A percentile compares a stretch with the other conserved stretches of the same genome.
phyloP scores from a whole-genome alignment of 2,113 vertebrate genomes.

The Corvus hawaiiensis region DNA sequence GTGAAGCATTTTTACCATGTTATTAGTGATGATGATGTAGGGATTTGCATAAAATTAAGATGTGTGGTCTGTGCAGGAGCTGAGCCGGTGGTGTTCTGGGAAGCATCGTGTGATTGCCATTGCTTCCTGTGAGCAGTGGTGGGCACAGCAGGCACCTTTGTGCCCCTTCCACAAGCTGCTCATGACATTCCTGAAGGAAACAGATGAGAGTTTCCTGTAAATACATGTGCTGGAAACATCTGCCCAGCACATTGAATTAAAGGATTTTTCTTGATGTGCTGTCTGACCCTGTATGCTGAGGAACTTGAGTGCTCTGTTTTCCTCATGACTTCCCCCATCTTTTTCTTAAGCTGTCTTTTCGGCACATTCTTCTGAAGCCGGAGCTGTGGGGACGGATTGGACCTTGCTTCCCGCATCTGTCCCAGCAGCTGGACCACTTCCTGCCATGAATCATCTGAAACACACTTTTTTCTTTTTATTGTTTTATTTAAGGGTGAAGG shows the following conservation, averaged over 20 bases:
- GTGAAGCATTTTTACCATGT: not conserved
- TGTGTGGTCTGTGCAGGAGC: not conserved
- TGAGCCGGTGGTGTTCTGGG: not conserved
- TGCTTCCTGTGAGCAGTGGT: not conserved
- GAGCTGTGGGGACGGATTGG: not conserved
- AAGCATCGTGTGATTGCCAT: accelerated
- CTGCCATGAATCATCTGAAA: constrained; percentile 32
- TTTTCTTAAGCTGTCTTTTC: not conserved
- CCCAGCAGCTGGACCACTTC: constrained; percentile 47
- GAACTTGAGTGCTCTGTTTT: not conserved
- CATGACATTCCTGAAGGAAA: not conserved
- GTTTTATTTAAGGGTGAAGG: constrained; percentile 31
- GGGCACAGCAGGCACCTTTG: not conserved
- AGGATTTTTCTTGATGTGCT: constrained; percentile 30
- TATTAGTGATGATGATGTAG: not conserved
- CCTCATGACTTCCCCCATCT: constrained; percentile 24
- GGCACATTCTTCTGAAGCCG: not conserved
- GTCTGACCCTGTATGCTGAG: not conserved
- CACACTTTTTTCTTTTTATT: not conserved
- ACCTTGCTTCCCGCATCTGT: constrained; percentile 18
- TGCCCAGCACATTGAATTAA: not conserved
- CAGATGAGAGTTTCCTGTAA: constrained; percentile 19
- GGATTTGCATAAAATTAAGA: not conserved
- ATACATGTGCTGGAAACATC: constrained; percentile 28
- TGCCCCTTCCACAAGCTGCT: not conserved